These are phyloP conservation scores for Arctocebus calabarensis DNA, from an alignment of 2,797 vertebrate species.

Conservation along the genomic window DNA sequence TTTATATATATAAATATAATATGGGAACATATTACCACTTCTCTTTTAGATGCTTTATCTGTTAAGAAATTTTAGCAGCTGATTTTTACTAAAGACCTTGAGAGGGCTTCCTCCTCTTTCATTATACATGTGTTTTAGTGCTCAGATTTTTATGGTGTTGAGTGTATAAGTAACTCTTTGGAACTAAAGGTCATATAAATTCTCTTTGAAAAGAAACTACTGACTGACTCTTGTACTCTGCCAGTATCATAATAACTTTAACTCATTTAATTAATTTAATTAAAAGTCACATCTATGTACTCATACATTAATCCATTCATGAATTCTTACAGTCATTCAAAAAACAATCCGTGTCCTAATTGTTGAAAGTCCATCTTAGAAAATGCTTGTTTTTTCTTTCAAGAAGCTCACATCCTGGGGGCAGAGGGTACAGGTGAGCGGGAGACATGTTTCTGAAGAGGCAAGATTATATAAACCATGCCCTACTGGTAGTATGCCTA, in stretches of 20 bases:
- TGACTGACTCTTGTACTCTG: conserved; percentile 12
- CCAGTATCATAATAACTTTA: conserved; percentile 39
- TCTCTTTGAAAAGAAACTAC: conserved; percentile 51
- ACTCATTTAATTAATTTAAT: background rate
- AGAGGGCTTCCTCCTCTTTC: conserved; percentile 51
- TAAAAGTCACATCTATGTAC: background rate
- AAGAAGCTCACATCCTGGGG: background rate
- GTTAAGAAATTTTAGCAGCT: conserved; percentile 54
- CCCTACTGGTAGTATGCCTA: background rate
- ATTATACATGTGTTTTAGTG: conserved; percentile 35
- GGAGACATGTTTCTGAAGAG: background rate
- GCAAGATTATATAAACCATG: background rate
- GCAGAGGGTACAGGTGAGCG: fast-evolving
- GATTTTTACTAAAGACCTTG: conserved; percentile 48
- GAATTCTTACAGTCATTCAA: conserved; percentile 20
- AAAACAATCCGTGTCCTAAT: background rate
- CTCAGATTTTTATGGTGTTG: conserved; percentile 45
- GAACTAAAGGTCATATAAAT: conserved; percentile 10
- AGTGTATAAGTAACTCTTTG: conserved; percentile 41
- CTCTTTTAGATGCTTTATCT: conserved; percentile 15
- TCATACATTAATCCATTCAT: background rate
- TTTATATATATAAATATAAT: conserved; percentile 18
- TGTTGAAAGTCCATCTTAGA: background rate
- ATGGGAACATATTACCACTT: conserved; percentile 20
- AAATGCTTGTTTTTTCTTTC: conserved; percentile 29